Evolutionary conservation across 2,113 vertebrate species (phyloP), one percentile per base, ranked within the genome.

Genomic region (Seriola quinqueradiata): DNA sequence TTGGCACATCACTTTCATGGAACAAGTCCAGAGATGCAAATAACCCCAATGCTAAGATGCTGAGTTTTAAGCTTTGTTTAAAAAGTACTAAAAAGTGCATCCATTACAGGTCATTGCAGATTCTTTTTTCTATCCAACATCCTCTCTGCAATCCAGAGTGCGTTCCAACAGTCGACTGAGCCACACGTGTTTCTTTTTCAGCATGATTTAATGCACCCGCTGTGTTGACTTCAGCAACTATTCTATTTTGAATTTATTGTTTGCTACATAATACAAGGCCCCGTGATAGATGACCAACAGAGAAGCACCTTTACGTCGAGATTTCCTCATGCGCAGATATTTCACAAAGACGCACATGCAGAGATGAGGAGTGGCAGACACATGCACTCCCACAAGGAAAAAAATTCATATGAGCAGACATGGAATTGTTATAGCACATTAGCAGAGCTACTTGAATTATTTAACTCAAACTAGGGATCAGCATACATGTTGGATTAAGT

Each of bases 1-100:
- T 70, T 64, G 75, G 71, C 79, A 75, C 38, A 64, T 72, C 48
- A 48, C 32, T 57, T 75, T 66, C 11, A 76, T 54, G 71, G 76
- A 69, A 68, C 19, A 38, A 63, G n/a, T 77, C 64, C 77, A 87
- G 50, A 76, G 34, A 69, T 71, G 55, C 59, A 66, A 73, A 82
- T 71, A 64, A 60, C 63, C 13, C 25, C 7, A 38, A 44, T 32
- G 28, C 17, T 34, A 68, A 67, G 70, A 55, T 70, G 70, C 34
- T 64, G 67, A 79, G 58, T 34, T 83, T 76, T 58, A 70, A 48
- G 17, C 52, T 23, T 83, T 59, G 34, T 48, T 69, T 59, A 28
- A 65, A 65, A 23, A 13, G 48, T 46, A 46, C 59, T 57, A 50
- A 74, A 74, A 40, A 44, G 55, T 54, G 44, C 32, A 63, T 58